Evolutionary conservation across 2,113 vertebrate species (phyloP).

Genomic region (Cricetomys ansorgei): DNA sequence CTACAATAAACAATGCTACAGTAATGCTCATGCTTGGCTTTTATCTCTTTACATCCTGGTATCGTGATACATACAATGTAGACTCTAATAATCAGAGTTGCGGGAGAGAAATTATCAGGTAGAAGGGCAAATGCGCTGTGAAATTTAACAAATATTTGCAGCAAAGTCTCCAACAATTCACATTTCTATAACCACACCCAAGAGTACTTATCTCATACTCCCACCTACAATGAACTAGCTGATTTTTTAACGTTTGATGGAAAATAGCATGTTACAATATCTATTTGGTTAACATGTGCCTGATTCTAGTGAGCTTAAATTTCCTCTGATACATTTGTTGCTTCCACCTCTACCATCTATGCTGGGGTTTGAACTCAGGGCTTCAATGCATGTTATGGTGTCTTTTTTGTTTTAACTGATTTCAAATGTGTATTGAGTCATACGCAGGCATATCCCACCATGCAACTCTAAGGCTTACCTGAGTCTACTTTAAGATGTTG

Average conservation of each 20-base stretch:
- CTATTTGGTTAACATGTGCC: neutral
- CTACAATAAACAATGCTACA: neutral
- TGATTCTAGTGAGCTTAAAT: neutral
- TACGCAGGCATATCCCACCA: neutral
- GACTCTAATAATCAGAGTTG: neutral
- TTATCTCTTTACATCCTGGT: neutral
- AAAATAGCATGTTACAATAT: neutral
- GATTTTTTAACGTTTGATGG: neutral
- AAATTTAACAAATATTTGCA: neutral
- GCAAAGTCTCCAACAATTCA: neutral
- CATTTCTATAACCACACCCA: neutral
- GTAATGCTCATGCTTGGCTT: neutral
- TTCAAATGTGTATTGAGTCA: neutral
- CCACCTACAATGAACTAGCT: neutral
- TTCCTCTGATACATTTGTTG: neutral
- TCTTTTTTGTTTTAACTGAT: neutral
- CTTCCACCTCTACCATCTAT: neutral
- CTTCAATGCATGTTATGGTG: too few species aligned
- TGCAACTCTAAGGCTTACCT: neutral
- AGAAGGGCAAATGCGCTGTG: neutral
- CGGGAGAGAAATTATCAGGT: neutral
- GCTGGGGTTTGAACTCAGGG: neutral
- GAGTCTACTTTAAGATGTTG: neutral
- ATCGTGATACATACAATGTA: neutral
- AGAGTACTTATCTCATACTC: neutral